Conservation (phyloP, 2,888 invertebrate species). For the Chymomyza amoena region DNA sequence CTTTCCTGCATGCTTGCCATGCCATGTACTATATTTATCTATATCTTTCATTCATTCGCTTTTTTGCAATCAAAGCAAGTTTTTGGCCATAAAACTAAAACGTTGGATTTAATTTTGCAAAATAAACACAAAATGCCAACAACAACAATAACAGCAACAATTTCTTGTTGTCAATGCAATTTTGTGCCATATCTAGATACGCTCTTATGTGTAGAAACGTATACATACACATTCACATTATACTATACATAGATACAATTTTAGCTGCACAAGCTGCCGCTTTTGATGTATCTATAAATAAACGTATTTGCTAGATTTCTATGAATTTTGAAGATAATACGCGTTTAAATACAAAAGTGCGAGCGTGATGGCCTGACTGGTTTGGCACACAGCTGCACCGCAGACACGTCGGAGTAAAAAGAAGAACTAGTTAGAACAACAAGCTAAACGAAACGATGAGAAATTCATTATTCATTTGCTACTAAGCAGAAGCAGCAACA, state of each 20-base stretch:
- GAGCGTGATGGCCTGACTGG: conserved; percentile 2
- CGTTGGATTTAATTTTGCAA: conserved; percentile 72
- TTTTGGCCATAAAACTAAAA: conserved; percentile 68
- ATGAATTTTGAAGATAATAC: neutral
- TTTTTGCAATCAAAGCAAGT: conserved; percentile 69
- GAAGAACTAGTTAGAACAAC: conserved; percentile 11
- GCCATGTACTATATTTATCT: neutral
- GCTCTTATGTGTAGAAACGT: neutral
- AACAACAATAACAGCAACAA: conserved; percentile 10
- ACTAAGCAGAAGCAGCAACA: conserved; percentile 1
- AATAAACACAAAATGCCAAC: conserved; percentile 62
- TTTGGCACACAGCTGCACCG: neutral
- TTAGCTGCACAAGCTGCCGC: neutral
- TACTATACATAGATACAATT: neutral
- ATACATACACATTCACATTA: neutral
- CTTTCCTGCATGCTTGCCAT: neutral
- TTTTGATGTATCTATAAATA: neutral
- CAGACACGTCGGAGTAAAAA: neutral
- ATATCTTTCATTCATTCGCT: neutral
- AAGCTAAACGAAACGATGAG: conserved; percentile 40
- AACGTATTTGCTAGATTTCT: neutral
- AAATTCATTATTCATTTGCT: conserved; percentile 71
- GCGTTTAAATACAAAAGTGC: neutral
- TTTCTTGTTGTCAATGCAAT: conserved; percentile 5
- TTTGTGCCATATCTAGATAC: neutral